phyloP scores from a whole-genome alignment of 2,888 invertebrate genomes.

The Pachymerium ferrugineum region DNA sequence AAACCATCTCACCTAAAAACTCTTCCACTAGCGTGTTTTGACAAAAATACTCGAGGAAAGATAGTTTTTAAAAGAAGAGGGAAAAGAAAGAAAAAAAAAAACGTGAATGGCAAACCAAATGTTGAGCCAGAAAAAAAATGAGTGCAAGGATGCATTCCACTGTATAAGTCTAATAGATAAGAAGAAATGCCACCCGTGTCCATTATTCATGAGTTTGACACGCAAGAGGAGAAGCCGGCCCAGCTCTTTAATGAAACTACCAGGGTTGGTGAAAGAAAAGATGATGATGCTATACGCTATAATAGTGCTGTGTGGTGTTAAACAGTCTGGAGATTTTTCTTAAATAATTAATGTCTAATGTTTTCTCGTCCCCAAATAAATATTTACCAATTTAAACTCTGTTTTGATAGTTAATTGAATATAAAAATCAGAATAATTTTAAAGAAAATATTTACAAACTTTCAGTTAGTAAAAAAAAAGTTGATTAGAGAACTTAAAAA shows the following conservation, averaged over 20 bases:
- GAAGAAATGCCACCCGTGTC: neutral
- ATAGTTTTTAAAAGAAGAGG: neutral
- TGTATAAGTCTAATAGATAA: slow-evolving; percentile 21
- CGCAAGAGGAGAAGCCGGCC: neutral
- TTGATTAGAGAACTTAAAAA: too few species aligned
- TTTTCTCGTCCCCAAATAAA: too few species aligned
- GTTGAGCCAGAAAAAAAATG: neutral
- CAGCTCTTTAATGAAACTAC: slow-evolving; percentile 14
- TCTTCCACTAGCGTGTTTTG: neutral
- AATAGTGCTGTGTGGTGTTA: neutral
- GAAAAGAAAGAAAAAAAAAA: neutral
- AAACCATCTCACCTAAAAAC: neutral
- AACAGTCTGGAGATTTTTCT: too few species aligned
- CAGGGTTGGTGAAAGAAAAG: slow-evolving; percentile 10
- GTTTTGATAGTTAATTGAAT: too few species aligned
- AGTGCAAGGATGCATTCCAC: neutral
- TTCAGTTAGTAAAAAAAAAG: neutral
- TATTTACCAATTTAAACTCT: too few species aligned
- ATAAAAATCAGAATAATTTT: too few species aligned
- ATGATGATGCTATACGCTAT: neutral
- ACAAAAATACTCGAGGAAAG: neutral
- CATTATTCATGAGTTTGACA: slow-evolving; percentile 27
- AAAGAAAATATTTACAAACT: too few species aligned
- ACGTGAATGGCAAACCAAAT: slow-evolving; percentile 8
- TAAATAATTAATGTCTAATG: too few species aligned